Percentiles rank a stretch among this genome's conserved stretches.
phyloP scores from a whole-genome alignment of 2,888 invertebrate species.

The Scaptodrosophila latifasciaeformis region DNA sequence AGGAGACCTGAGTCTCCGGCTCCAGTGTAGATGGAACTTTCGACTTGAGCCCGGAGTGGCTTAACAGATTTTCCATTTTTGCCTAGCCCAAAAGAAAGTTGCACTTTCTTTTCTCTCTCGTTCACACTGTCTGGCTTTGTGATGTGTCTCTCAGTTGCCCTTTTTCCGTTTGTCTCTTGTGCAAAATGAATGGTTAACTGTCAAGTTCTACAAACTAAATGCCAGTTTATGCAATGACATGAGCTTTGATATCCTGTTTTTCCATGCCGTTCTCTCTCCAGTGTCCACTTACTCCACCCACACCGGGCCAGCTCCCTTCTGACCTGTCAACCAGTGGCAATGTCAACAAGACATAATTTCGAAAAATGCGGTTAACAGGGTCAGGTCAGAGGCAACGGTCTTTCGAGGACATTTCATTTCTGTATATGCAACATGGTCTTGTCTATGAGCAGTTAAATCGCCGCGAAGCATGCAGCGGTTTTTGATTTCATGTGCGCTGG shows the following conservation, averaged over 20 bases:
- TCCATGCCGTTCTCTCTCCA: too few species aligned
- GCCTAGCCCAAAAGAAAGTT: too few species aligned
- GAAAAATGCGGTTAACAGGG: slow-evolving; percentile 20
- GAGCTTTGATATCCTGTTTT: slow-evolving; percentile 24
- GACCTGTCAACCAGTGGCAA: slow-evolving; percentile 37
- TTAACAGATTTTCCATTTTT: slow-evolving; percentile 3
- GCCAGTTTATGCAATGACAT: slow-evolving; percentile 60
- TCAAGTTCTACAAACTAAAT: slow-evolving; percentile 61
- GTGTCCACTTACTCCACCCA: too few species aligned
- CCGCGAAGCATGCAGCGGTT: slow-evolving; percentile 45
- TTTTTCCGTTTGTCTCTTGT: slow-evolving; percentile 16
- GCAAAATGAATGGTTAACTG: slow-evolving; percentile 59
- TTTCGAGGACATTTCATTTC: not conserved
- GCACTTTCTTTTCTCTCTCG: slow-evolving; percentile 11
- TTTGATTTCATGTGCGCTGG: slow-evolving; percentile 9
- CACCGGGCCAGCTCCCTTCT: not conserved
- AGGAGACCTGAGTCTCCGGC: slow-evolving; percentile 1
- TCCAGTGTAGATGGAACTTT: slow-evolving; percentile 15
- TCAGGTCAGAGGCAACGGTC: too few species aligned
- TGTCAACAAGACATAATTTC: slow-evolving; percentile 41
- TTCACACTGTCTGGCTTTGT: slow-evolving; percentile 17
- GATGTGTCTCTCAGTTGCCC: not conserved
- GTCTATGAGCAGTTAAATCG: slow-evolving; percentile 26
- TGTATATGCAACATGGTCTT: slow-evolving; percentile 21
- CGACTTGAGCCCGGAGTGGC: slow-evolving; percentile 16